Percentiles rank a stretch among this genome's conserved stretches.
Conservation (phyloP, 2,888 invertebrate species). For the Quadroppia sp. region DNA sequence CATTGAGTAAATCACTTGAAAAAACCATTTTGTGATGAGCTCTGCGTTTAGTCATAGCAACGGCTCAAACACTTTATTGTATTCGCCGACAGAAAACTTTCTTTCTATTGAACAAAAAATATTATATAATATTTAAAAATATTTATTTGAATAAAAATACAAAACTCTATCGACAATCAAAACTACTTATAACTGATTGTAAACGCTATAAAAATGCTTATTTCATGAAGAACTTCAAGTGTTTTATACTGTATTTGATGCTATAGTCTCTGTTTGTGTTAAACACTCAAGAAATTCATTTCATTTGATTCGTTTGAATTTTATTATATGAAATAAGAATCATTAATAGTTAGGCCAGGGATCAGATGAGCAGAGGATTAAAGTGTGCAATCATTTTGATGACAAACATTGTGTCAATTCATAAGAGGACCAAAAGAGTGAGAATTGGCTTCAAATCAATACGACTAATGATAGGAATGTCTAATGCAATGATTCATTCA, state of each 20-base stretch:
- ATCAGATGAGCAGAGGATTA: conserved; percentile 28
- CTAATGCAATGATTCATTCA: neutral
- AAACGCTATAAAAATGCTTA: neutral
- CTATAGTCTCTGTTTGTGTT: neutral
- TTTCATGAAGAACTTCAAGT: conserved; percentile 9
- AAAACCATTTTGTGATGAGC: neutral
- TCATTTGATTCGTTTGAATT: conserved; percentile 13
- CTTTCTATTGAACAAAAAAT: neutral
- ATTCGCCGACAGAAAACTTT: neutral
- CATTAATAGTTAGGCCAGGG: conserved; percentile 31
- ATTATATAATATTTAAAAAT: neutral
- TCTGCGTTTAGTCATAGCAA: conserved; percentile 35
- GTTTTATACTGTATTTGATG: neutral
- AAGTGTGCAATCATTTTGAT: conserved; percentile 34
- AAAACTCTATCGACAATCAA: neutral
- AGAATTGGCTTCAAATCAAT: neutral
- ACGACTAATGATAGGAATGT: neutral
- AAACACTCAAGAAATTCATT: conserved; percentile 26
- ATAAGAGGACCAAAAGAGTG: neutral
- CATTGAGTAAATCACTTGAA: neutral
- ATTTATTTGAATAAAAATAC: conserved; percentile 18
- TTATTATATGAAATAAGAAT: conserved; percentile 8
- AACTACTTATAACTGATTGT: neutral
- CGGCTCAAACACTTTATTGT: neutral
- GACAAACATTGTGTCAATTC: conserved; percentile 30